Conservation (phyloP, 2,888 invertebrate species). For the Autographa gamma region DNA sequence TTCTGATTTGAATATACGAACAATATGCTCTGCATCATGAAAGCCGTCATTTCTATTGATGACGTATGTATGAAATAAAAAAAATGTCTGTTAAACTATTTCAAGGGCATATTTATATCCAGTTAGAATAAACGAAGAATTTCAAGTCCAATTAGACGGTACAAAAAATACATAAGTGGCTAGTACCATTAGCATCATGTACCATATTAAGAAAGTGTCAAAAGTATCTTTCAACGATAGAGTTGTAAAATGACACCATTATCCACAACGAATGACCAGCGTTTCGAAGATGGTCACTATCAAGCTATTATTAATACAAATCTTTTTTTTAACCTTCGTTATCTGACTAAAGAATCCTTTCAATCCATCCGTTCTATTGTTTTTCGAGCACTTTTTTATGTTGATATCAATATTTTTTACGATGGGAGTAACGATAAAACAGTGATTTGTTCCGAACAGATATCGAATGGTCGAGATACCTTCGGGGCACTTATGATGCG, state of each 20-base stretch:
- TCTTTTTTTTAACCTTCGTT: constrained; percentile 79
- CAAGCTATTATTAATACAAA: constrained; percentile 87
- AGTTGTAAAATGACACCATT: constrained; percentile 69
- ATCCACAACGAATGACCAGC: constrained; percentile 72
- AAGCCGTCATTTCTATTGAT: too few species aligned
- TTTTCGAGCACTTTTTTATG: constrained; percentile 86
- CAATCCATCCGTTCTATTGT: constrained; percentile 87
- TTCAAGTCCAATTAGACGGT: constrained; percentile 36
- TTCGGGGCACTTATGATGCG: constrained; percentile 79
- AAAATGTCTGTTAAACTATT: too few species aligned
- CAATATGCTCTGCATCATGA: too few species aligned
- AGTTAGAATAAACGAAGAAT: constrained; percentile 8
- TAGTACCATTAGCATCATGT: constrained; percentile 26
- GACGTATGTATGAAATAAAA: background rate
- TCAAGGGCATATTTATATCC: background rate
- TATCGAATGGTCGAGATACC: constrained; percentile 80
- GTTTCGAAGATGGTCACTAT: constrained; percentile 71
- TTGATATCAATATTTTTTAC: constrained; percentile 88
- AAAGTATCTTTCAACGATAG: constrained; percentile 60
- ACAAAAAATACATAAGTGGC: constrained; percentile 38
- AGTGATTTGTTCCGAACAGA: constrained; percentile 87
- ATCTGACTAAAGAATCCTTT: constrained; percentile 86
- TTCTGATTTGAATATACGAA: background rate
- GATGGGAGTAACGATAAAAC: constrained; percentile 85
- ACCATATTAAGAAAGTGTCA: constrained; percentile 50